Percentiles rank a stretch among this genome's conserved stretches.
phyloP scores from a whole-genome alignment of 2,888 invertebrate genomes.

The Drosophila diplacantha region DNA sequence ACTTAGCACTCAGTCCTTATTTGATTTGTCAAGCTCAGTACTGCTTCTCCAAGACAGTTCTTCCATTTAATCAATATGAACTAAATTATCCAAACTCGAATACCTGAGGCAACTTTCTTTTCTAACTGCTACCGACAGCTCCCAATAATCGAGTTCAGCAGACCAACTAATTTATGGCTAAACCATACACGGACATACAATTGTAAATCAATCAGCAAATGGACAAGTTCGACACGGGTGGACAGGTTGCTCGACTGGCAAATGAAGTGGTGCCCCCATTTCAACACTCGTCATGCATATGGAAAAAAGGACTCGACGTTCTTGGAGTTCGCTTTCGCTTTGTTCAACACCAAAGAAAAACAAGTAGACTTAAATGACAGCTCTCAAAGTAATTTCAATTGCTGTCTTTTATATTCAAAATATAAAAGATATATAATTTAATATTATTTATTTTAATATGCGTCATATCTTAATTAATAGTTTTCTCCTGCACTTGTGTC shows the following conservation, averaged over 20 bases:
- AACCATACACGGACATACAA: constrained; percentile 31
- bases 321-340: constrained; percentile 1
- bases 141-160: constrained; percentile 10
- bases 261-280: constrained; percentile 37
- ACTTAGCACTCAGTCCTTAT: neutral
- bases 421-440: neutral
- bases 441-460: neutral
- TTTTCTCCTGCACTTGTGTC: constrained; percentile 6
- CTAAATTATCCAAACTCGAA: neutral
- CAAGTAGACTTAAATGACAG: neutral
- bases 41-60: neutral
- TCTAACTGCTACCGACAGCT: constrained; percentile 24
- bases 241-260: constrained; percentile 19
- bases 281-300: constrained; percentile 40
- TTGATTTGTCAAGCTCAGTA: neutral
- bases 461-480: too few relatives aligned
- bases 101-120: constrained; percentile 9
- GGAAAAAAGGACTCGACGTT: constrained; percentile 6
- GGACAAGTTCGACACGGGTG: constrained; percentile 17
- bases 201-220: constrained; percentile 60
- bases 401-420: neutral
- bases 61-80: neutral
- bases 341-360: neutral
- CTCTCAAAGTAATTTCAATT: neutral
- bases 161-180: constrained; percentile 43